Conservation (phyloP, 2,888 invertebrate genomes). For the Deilephila elpenor region DNA sequence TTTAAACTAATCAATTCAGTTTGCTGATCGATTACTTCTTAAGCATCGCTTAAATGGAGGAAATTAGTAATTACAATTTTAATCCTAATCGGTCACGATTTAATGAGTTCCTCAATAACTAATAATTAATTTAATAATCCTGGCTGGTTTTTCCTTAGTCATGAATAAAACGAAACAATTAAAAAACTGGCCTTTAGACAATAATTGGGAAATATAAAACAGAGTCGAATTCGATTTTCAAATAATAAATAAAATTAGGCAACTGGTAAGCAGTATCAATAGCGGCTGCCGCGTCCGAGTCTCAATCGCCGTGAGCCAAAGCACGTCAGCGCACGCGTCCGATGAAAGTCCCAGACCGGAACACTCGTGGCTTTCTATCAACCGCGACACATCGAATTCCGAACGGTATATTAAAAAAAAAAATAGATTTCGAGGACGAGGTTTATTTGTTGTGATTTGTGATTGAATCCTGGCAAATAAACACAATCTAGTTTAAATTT, state of each 20-base stretch:
- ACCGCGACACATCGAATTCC: constrained; percentile 40
- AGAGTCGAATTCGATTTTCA: constrained; percentile 10
- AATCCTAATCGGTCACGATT: too few species aligned
- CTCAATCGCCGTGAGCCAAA: constrained; percentile 67
- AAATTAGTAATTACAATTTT: too few species aligned
- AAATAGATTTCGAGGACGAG: constrained; percentile 1
- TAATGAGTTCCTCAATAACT: too few species aligned
- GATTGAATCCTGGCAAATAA: neutral
- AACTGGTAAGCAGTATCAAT: constrained; percentile 51
- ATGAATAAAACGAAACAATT: neutral
- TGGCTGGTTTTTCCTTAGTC: neutral
- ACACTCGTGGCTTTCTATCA: constrained; percentile 73
- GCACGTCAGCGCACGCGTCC: constrained; percentile 73
- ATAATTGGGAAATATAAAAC: neutral
- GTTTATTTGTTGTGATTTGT: constrained; percentile 15
- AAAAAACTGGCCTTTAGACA: neutral
- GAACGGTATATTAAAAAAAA: constrained; percentile 35
- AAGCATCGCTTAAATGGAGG: too few species aligned
- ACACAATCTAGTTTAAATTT: neutral
- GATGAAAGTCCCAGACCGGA: constrained; percentile 67
- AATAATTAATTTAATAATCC: too few species aligned
- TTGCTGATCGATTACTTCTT: neutral
- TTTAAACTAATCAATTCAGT: neutral
- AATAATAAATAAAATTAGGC: constrained; percentile 46
- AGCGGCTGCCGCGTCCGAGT: constrained; percentile 53